Percentiles rank a stretch among this genome's conserved stretches.
Evolutionary conservation across 1,140 invertebrate species (phyloP).

Genomic region (Gonatopus flavifemur): DNA sequence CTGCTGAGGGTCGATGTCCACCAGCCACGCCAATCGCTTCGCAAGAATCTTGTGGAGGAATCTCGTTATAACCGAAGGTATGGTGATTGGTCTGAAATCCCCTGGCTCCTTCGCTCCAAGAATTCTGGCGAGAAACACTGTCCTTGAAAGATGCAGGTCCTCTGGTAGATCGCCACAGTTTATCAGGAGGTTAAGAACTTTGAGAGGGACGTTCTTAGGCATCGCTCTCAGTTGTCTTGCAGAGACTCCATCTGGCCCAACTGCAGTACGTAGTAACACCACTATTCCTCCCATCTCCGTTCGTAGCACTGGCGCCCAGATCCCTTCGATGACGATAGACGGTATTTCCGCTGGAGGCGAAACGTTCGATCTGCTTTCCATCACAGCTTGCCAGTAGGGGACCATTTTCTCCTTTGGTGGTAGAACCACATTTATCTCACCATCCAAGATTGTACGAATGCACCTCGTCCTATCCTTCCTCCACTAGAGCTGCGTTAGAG

Average conservation of each 20-base stretch:
- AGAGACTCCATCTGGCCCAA: not conserved
- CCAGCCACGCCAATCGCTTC: constrained; percentile 15
- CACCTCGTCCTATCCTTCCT: not conserved
- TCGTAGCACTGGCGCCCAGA: not conserved
- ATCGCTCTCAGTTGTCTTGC: not conserved
- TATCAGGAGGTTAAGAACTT: constrained; percentile 1
- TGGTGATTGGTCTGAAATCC: constrained; percentile 47
- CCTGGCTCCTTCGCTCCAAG: constrained; percentile 16
- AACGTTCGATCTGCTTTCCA: not conserved
- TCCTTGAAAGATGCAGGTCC: not conserved
- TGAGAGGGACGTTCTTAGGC: not conserved
- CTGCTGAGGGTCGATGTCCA: constrained; percentile 21
- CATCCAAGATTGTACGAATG: not conserved
- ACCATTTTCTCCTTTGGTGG: not conserved
- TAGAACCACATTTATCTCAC: not conserved
- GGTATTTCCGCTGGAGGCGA: not conserved
- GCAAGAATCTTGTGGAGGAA: constrained; percentile 42
- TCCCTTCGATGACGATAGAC: too few relatives aligned
- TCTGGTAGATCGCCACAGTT: not conserved
- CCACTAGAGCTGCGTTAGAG: not conserved
- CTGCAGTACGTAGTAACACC: not conserved
- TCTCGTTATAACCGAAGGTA: constrained; percentile 42
- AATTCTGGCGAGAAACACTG: not conserved
- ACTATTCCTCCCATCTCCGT: not conserved
- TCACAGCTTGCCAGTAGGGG: not conserved